Percentiles rank a stretch among this genome's conserved stretches.
These are phyloP conservation scores for Neuroscelio doddi DNA, from an alignment of 2,888 invertebrate species.

Conservation along the genomic window DNA sequence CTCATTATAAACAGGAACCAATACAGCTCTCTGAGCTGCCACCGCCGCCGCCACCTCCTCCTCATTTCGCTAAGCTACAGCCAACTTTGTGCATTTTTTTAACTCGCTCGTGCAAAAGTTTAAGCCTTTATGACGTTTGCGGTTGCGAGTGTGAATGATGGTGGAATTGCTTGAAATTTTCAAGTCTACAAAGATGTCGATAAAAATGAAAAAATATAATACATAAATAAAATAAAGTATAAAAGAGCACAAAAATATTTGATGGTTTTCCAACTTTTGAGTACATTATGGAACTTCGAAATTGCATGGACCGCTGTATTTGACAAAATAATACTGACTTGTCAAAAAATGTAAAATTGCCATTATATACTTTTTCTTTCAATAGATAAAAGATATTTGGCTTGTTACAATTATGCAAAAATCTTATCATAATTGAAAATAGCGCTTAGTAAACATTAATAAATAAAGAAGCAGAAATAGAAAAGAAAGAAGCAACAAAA, in stretches of 20 bases:
- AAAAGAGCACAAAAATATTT: slow-evolving; percentile 5
- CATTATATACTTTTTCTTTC: too few relatives aligned
- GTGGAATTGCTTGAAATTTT: slow-evolving; percentile 15
- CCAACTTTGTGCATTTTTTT: slow-evolving; percentile 20
- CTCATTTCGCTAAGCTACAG: slow-evolving; percentile 22
- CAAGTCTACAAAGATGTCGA: slow-evolving; percentile 7
- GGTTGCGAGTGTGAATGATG: slow-evolving; percentile 16
- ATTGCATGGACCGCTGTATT: too few relatives aligned
- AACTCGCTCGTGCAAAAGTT: slow-evolving; percentile 21
- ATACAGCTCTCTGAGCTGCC: slow-evolving; percentile 12
- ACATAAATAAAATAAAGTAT: too few relatives aligned
- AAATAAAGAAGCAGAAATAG: too few relatives aligned
- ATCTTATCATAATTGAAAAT: too few relatives aligned
- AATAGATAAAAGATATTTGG: too few relatives aligned
- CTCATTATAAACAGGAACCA: slow-evolving; percentile 55
- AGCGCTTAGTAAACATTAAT: too few relatives aligned
- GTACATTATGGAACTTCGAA: too few relatives aligned
- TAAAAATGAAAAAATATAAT: slow-evolving; percentile 6
- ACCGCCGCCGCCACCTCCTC: slow-evolving; percentile 11
- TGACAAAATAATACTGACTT: too few relatives aligned
- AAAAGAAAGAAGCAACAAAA: too few relatives aligned
- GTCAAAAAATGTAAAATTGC: too few relatives aligned
- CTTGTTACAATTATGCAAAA: too few relatives aligned
- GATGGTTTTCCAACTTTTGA: slow-evolving; percentile 14
- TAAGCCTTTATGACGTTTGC: slow-evolving; percentile 34